A percentile compares a stretch with the other conserved stretches of the same genome.
Evolutionary conservation across 2,113 vertebrate genomes (phyloP).

Genomic region (Heterochromis multidens): DNA sequence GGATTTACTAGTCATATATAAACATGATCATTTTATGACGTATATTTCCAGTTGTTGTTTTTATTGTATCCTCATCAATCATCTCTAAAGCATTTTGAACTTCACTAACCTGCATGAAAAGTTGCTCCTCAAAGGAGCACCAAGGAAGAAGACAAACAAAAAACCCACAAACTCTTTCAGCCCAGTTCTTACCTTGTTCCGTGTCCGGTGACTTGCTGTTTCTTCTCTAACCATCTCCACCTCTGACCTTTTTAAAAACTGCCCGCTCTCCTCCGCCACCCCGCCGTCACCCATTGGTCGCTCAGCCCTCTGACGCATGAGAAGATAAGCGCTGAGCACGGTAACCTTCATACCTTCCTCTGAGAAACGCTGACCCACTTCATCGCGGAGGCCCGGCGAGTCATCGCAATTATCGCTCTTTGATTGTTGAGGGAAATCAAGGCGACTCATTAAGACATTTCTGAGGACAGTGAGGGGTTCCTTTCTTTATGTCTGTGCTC

Average conservation of each 20-base stretch:
- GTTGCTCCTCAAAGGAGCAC: no score
- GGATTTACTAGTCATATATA: background rate
- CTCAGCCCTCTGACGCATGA: slow-evolving; percentile 37
- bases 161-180: background rate
- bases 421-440: slow-evolving; percentile 8
- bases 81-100: background rate
- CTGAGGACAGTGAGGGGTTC: background rate
- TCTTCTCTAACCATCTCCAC: background rate
- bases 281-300: slow-evolving; percentile 5
- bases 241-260: slow-evolving; percentile 50
- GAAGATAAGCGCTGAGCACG: background rate
- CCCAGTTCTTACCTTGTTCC: slow-evolving; percentile 44
- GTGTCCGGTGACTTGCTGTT: background rate
- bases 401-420: slow-evolving; percentile 25
- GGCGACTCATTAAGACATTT: slow-evolving; percentile 48
- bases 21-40: background rate
- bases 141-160: background rate
- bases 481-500: background rate
- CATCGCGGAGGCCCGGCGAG: background rate
- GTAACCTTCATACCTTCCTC: slow-evolving; percentile 66
- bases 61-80: background rate
- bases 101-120: background rate
- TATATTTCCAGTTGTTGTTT: background rate
- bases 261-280: background rate
- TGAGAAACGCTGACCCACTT: slow-evolving; percentile 51